Evolutionary conservation across 2,797 vertebrate genomes (phyloP).

Genomic region (Lophura swinhoii): DNA sequence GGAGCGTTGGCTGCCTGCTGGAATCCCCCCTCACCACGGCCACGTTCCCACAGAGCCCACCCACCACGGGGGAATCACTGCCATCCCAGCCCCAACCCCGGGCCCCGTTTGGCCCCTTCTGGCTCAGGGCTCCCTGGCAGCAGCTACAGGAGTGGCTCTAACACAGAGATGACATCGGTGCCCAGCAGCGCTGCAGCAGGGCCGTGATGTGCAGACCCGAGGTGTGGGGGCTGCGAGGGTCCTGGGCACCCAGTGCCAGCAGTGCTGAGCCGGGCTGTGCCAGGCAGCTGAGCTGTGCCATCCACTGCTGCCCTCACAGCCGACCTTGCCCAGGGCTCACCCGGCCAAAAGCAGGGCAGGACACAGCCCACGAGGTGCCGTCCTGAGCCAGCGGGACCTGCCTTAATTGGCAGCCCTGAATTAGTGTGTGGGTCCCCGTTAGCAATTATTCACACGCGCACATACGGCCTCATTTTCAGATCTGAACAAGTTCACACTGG

Average conservation of each 20-base stretch:
- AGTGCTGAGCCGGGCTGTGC: not conserved
- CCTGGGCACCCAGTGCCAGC: not conserved
- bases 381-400: not conserved
- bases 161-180: not conserved
- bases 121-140: accelerated
- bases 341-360: not conserved
- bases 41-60: not conserved
- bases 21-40: not conserved
- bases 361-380: not conserved
- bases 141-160: not conserved
- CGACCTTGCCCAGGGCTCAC: not conserved
- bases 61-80: not conserved
- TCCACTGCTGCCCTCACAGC: accelerated
- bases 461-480: not conserved
- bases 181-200: too few relatives aligned
- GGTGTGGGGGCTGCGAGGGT: accelerated
- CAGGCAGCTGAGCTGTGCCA: too few relatives aligned
- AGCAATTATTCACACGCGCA: not conserved
- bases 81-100: accelerated
- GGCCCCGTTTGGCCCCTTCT: accelerated
- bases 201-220: accelerated
- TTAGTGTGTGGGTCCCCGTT: not conserved
- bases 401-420: not conserved
- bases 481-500: accelerated
- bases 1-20: accelerated